phyloP scores from a whole-genome alignment of 92 coral and sea anemone species.

The Porites evermanni region DNA sequence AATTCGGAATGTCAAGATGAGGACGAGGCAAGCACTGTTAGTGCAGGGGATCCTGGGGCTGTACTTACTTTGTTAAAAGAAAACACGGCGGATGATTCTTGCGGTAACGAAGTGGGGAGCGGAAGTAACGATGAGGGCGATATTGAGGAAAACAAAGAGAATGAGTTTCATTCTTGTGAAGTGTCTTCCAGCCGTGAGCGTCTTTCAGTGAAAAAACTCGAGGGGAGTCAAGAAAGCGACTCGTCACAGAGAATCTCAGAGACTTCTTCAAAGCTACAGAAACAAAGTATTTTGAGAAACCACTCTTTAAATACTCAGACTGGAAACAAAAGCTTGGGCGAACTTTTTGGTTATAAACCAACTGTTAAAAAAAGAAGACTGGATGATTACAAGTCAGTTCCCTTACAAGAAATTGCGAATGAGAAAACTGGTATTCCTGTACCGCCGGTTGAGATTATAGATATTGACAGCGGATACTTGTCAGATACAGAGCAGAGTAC shows the following conservation, averaged over 20 bases:
- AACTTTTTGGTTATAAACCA: constrained; percentile 30
- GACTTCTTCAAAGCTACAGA: neutral
- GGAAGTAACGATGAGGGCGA: neutral
- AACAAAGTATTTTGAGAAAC: constrained; percentile 23
- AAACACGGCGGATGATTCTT: neutral
- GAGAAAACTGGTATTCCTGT: neutral
- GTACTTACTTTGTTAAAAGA: neutral
- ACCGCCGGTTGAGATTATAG: constrained; percentile 31
- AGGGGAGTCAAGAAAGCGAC: neutral
- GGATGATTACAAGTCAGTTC: neutral
- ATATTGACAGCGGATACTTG: constrained; percentile 82
- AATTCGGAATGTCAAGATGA: constrained; percentile 11
- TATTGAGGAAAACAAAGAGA: constrained; percentile 29
- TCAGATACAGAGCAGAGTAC: constrained; percentile 81
- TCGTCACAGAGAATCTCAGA: neutral
- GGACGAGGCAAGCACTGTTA: neutral
- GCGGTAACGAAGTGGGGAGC: neutral
- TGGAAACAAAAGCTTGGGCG: neutral
- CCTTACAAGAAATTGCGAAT: neutral
- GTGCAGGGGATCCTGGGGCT: constrained; percentile 16
- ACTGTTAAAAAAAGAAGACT: neutral
- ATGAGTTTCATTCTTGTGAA: neutral
- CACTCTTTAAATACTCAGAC: constrained; percentile 22
- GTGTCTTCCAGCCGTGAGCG: neutral
- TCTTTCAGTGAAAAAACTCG: neutral